phyloP scores from a whole-genome alignment of 30 jellyfish, hydroid and myxozoan species.

The Pelagia noctiluca region DNA sequence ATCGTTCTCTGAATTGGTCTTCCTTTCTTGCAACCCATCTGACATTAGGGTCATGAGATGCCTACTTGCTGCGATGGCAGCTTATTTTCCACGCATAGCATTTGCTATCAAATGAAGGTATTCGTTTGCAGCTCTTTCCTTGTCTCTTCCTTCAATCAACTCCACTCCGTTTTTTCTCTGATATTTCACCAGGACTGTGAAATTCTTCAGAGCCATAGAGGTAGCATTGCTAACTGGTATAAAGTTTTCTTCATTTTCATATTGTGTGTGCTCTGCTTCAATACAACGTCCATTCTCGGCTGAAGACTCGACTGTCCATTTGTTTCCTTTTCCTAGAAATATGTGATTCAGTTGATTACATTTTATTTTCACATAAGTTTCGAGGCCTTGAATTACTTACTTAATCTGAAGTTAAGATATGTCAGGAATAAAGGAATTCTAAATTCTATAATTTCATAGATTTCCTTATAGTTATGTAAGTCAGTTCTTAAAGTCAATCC shows the following conservation, averaged over 20 bases:
- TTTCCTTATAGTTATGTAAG: no score
- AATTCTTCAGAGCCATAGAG: constrained; percentile 34
- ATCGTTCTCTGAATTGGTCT: constrained; percentile 56
- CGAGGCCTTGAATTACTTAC: no score
- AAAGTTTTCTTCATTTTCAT: no score
- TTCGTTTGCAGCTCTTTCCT: constrained; percentile 23
- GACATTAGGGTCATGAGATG: constrained; percentile 63
- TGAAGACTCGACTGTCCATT: constrained; percentile 51
- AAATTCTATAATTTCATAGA: no score
- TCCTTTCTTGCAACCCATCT: constrained; percentile 69
- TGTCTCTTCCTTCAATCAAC: constrained; percentile 32
- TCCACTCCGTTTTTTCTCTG: constrained; percentile 49
- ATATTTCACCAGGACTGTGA: constrained; percentile 52
- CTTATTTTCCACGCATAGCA: constrained; percentile 29
- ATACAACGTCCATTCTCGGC: no score
- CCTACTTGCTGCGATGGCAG: constrained; percentile 27
- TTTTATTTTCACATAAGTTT: neutral
- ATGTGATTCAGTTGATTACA: neutral
- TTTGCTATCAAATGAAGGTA: constrained; percentile 25
- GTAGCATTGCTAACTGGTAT: no score
- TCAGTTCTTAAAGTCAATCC: no score
- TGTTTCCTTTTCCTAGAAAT: constrained; percentile 60
- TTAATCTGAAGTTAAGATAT: no score
- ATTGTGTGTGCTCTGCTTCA: no score
- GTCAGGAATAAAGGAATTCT: no score